Conservation (phyloP, 2,888 invertebrate genomes). For the Pachliopta kotzebuea region DNA sequence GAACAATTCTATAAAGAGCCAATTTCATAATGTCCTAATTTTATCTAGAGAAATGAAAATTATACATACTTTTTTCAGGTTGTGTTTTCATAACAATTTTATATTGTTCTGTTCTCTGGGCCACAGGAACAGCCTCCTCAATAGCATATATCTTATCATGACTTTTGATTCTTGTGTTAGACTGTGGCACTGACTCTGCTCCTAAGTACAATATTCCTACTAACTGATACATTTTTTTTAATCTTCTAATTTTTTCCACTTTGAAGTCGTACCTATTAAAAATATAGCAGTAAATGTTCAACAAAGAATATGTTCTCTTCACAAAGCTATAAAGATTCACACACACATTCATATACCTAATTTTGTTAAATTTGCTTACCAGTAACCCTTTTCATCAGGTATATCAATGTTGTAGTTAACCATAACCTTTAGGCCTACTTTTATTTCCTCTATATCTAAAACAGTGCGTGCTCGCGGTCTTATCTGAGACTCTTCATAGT, state of each 20-base stretch:
- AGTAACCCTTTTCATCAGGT: conserved; percentile 84
- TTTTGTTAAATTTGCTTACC: conserved; percentile 68
- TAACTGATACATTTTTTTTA: conserved; percentile 60
- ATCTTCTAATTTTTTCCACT: conserved; percentile 68
- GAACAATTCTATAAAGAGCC: no score
- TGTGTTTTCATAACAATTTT: conserved; percentile 49
- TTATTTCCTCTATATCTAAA: conserved; percentile 76
- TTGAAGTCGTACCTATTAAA: conserved; percentile 78
- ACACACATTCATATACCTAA: no score
- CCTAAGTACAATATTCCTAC: conserved; percentile 82
- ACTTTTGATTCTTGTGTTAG: conserved; percentile 80
- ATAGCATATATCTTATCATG: conserved; percentile 84
- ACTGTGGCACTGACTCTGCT: conserved; percentile 74
- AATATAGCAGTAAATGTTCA: no score
- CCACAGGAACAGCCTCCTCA: conserved; percentile 74
- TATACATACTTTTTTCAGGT: conserved; percentile 59
- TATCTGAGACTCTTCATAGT: conserved; percentile 76
- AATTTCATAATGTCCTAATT: no score
- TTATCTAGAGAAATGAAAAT: no score
- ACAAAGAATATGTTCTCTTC: no score
- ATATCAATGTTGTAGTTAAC: conserved; percentile 88
- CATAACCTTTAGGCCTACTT: conserved; percentile 83
- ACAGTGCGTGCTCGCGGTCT: conserved; percentile 84
- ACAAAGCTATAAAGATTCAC: no score
- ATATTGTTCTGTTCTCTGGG: conserved; percentile 65